Conservation (phyloP, 2,888 invertebrate genomes). For the Agriopis leucophaearia region DNA sequence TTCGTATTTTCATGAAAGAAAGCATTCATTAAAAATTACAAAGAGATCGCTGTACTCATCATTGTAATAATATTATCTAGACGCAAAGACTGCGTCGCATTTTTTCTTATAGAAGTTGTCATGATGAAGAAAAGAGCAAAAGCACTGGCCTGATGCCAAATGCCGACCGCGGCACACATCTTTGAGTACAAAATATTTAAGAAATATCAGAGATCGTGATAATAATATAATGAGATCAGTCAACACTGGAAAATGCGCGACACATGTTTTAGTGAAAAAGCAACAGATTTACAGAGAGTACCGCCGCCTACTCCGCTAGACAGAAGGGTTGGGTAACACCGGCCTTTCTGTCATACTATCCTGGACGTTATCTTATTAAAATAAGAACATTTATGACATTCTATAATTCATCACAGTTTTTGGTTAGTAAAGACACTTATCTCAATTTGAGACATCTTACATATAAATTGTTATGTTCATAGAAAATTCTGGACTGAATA, state of each 20-base stretch:
- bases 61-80: constrained; percentile 53
- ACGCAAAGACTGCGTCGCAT: constrained; percentile 63
- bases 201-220: constrained; percentile 67
- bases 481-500: background rate
- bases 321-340: constrained; percentile 14
- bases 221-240: constrained; percentile 42
- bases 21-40: constrained; percentile 21
- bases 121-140: constrained; percentile 77
- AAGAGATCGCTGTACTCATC: constrained; percentile 33
- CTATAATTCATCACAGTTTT: background rate
- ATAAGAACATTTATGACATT: background rate
- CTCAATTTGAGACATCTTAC: background rate
- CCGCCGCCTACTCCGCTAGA: constrained; percentile 17
- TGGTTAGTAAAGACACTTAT: background rate
- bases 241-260: constrained; percentile 42
- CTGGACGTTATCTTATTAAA: constrained; percentile 2
- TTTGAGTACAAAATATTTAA: constrained; percentile 77
- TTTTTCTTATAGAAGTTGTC: constrained; percentile 75
- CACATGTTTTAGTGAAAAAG: constrained; percentile 46
- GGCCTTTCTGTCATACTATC: background rate
- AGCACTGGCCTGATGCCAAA: constrained; percentile 80
- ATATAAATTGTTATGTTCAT: background rate
- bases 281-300: constrained; percentile 44
- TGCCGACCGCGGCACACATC: constrained; percentile 75
- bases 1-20: constrained; percentile 6